A percentile compares a stretch with the other conserved stretches of the same genome.
Evolutionary conservation across 1,140 invertebrate genomes (phyloP).

Genomic region (Meloidogyne chitwoodi): DNA sequence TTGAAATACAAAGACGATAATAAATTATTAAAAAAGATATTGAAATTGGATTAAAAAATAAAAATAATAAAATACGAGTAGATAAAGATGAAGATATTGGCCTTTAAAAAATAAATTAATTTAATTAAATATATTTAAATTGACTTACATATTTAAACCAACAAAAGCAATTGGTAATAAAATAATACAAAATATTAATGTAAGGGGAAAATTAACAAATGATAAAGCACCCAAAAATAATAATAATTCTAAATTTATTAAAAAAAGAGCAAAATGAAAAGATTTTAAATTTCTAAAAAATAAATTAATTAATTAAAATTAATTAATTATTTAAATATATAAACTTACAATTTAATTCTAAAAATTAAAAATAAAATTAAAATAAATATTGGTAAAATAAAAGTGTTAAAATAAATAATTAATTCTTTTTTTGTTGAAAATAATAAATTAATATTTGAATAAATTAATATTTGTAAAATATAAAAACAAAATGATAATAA

Average conservation of each 20-base stretch:
- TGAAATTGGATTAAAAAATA: not conserved
- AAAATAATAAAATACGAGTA: not conserved
- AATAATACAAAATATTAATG: conserved; percentile 22
- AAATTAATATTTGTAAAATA: conserved; percentile 17
- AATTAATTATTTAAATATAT: no score
- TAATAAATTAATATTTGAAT: not conserved
- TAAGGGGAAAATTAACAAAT: conserved; percentile 25
- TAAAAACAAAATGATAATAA: conserved; percentile 10
- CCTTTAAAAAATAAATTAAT: not conserved
- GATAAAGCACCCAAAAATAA: conserved; percentile 31
- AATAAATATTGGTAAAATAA: conserved; percentile 5
- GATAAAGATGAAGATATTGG: not conserved
- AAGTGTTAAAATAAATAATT: conserved; percentile 6
- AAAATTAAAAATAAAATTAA: not conserved
- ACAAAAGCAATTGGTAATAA: conserved; percentile 22
- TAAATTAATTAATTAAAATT: not conserved
- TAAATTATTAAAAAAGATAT: not conserved
- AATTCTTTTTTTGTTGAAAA: not conserved
- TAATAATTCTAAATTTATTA: conserved; percentile 14
- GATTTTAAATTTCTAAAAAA: conserved; percentile 1
- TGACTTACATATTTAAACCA: conserved; percentile 7
- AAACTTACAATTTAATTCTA: conserved; percentile 14
- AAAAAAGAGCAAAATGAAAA: conserved; percentile 25
- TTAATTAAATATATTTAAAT: not conserved
- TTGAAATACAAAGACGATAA: not conserved